Conservation (phyloP, 2,797 vertebrate genomes). For the Champsocephalus gunnari region DNA sequence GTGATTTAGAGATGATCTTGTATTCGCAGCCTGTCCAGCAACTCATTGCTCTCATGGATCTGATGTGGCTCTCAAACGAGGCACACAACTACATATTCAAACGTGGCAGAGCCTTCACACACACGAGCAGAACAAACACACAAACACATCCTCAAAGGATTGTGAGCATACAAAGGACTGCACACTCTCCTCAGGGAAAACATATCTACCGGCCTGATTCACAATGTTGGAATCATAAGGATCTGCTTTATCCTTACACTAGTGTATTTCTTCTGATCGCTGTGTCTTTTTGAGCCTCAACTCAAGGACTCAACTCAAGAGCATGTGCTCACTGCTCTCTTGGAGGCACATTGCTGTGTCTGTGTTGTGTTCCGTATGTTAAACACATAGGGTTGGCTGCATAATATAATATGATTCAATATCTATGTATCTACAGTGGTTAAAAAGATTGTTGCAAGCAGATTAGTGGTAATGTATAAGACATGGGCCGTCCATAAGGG, state of each 20-base stretch:
- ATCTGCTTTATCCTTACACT: not conserved
- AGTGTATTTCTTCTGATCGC: constrained; percentile 14
- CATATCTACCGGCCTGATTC: constrained; percentile 33
- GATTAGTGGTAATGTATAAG: not conserved
- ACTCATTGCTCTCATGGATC: constrained; percentile 39
- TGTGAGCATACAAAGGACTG: constrained; percentile 6
- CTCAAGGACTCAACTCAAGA: not conserved
- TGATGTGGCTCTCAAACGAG: constrained; percentile 4
- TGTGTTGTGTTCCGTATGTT: not conserved
- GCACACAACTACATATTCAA: constrained; percentile 24
- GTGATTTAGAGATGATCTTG: constrained; percentile 22
- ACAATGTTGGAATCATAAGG: constrained; percentile 27
- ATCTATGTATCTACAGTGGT: not conserved
- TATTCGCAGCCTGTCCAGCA: constrained; percentile 22
- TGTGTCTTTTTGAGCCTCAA: not conserved
- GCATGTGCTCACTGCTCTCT: not conserved
- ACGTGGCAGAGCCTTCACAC: not conserved
- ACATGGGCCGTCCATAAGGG: too few relatives aligned
- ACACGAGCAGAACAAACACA: not conserved
- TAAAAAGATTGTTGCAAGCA: not conserved
- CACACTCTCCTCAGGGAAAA: constrained; percentile 17
- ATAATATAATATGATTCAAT: not conserved
- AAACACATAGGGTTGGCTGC: not conserved
- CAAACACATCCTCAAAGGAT: not conserved
- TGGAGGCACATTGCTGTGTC: not conserved